Conservation (phyloP, 1,140 invertebrate genomes). For the Pomacea maculata region DNA sequence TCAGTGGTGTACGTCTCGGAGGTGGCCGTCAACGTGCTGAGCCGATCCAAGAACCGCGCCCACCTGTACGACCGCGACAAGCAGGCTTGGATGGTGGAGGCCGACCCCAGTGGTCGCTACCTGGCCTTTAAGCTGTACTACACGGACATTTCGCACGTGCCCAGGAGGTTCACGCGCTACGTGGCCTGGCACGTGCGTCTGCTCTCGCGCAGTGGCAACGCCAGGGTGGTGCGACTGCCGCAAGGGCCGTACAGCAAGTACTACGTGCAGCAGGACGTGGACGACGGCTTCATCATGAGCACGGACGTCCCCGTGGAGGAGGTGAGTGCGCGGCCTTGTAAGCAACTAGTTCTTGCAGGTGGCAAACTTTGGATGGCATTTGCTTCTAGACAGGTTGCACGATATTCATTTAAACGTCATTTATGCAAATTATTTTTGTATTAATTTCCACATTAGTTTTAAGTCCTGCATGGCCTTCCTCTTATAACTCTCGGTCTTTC, state of each 20-base stretch:
- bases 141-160: slow-evolving; percentile 86
- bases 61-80: slow-evolving; percentile 87
- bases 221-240: slow-evolving; percentile 68
- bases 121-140: slow-evolving; percentile 78
- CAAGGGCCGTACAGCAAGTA: slow-evolving; percentile 81
- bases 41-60: slow-evolving; percentile 60
- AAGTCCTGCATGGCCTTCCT: background rate
- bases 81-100: slow-evolving; percentile 83
- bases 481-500: background rate
- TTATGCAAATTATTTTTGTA: background rate
- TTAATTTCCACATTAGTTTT: no score
- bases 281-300: slow-evolving; percentile 69
- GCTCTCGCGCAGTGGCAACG: slow-evolving; percentile 43
- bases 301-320: slow-evolving; percentile 80
- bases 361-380: background rate
- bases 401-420: background rate
- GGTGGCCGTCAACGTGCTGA: slow-evolving; percentile 68
- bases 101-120: slow-evolving; percentile 82
- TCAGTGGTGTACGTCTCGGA: slow-evolving; percentile 81
- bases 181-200: slow-evolving; percentile 77
- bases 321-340: slow-evolving; percentile 65
- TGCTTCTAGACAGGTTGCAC: no score
- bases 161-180: slow-evolving; percentile 80
- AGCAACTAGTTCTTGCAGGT: background rate
- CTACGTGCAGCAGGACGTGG: slow-evolving; percentile 83